phyloP scores from a whole-genome alignment of 2,113 vertebrate genomes.

The Mustelus asterias region DNA sequence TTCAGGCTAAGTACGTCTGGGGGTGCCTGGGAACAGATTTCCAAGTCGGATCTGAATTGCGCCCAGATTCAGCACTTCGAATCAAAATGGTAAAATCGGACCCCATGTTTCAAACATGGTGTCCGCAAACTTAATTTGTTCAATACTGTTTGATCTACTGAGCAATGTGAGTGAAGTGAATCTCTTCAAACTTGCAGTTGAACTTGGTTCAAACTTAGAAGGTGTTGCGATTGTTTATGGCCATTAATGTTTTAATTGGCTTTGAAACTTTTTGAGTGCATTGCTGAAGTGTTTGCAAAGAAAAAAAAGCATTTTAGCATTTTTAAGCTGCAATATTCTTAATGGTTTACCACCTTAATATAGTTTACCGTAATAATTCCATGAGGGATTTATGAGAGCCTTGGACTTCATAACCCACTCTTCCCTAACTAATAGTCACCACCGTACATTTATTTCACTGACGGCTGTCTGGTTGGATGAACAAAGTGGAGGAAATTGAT shows the following conservation, averaged over 20 bases:
- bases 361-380: background rate
- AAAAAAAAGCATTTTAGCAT: background rate
- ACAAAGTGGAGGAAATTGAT: conserved; percentile 30
- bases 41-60: too few species aligned
- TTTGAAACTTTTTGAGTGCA: background rate
- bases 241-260: background rate
- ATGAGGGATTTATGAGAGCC: background rate
- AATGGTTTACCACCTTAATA: background rate
- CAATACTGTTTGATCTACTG: background rate
- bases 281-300: background rate
- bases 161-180: background rate
- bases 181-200: background rate
- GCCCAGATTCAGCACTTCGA: too few species aligned
- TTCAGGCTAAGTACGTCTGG: too few species aligned
- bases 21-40: too few species aligned
- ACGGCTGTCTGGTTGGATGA: background rate
- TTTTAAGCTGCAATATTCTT: background rate
- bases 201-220: background rate
- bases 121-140: background rate
- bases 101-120: background rate
- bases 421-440: conserved; percentile 20
- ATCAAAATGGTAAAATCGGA: too few species aligned
- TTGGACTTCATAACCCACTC: background rate
- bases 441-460: background rate
- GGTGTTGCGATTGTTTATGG: background rate